These are phyloP conservation scores for Capitulum mitella DNA, from an alignment of 2,888 invertebrate species.

Conservation along the genomic window DNA sequence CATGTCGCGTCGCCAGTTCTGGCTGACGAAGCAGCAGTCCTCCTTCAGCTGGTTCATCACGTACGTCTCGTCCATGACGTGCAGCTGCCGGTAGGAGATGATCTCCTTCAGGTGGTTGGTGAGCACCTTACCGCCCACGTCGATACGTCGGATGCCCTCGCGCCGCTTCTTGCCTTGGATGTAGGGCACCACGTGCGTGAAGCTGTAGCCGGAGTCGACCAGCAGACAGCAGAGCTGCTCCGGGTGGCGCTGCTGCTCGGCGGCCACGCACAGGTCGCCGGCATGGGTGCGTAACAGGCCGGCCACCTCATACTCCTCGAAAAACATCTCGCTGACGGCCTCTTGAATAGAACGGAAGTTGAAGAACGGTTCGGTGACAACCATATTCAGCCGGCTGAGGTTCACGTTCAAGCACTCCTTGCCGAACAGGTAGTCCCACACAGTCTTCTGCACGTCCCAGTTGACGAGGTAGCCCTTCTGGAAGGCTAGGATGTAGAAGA, in stretches of 20 bases:
- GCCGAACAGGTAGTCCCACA: constrained; percentile 93
- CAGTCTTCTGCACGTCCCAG: constrained; percentile 90
- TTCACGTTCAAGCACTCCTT: constrained; percentile 73
- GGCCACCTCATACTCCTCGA: constrained; percentile 92
- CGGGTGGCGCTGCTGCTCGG: constrained; percentile 41
- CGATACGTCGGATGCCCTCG: constrained; percentile 70
- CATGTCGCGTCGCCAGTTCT: constrained; percentile 74
- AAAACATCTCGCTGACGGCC: constrained; percentile 89
- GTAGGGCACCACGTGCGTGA: constrained; percentile 88
- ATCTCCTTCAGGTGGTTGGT: constrained; percentile 98
- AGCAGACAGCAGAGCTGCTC: constrained; percentile 62
- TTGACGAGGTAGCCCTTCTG: constrained; percentile 91
- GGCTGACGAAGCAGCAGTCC: constrained; percentile 88
- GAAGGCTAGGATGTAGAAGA: constrained; percentile 88
- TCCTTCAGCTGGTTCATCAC: constrained; percentile 87
- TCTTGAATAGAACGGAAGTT: constrained; percentile 90
- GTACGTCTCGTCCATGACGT: constrained; percentile 98
- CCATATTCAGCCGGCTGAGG: constrained; percentile 65
- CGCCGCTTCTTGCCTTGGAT: constrained; percentile 64
- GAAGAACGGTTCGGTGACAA: constrained; percentile 89
- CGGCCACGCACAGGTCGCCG: constrained; percentile 33
- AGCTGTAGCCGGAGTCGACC: constrained; percentile 92
- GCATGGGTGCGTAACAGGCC: constrained; percentile 66
- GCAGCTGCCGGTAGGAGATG: constrained; percentile 85
- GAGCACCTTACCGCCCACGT: constrained; percentile 91